Evolutionary conservation across 2,888 invertebrate genomes (phyloP), one percentile per base, ranked within the genome.

Genomic region (Baronia brevicornis): DNA sequence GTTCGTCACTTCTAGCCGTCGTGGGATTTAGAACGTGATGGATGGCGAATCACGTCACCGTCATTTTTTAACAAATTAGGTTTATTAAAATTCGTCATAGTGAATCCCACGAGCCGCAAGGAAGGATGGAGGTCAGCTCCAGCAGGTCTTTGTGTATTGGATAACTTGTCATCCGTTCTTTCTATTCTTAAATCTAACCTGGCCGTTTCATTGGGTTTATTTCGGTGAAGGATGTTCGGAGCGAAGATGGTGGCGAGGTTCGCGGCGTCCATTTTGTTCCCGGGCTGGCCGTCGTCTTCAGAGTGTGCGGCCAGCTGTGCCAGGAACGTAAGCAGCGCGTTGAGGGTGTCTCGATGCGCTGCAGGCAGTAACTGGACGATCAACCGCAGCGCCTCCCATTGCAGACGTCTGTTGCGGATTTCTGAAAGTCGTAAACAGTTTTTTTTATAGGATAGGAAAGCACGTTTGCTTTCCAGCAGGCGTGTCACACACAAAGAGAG

Each of bases 211-310:
- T 88, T 88, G 3, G 91, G 87, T 50, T 90, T 90, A 46, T 91
- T 88, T 55, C 89, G 90, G 58, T 96, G 95, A 32, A 97, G 87
- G 53, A 97, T 93, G 58, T 96, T 97, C 0, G 97, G 97, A 1
- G 97, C 97, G 70, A 97, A 95, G 19, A 97, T 89, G 0, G 96
- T 97, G 0, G 97, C 97, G 41, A 97, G 79, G 70, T 97, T 97
- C 30, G 90, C 91, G 23, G 93, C 90, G 69, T 96, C 95, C 97
- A 97, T 97, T 84, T 94, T 95, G 79, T 97, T 97, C 1, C 97
- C 97, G 6, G 88, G 70, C 38, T 86, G 84, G 44, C 84, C 86
- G 29, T 79, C 78, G 64, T 94, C 94, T 24, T 87, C 87, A 24
- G 92, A 86, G 72, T 93, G 88, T 36, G 87, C 84, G 0, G 93